Evolutionary conservation across 2,888 invertebrate species (phyloP).

Genomic region (Eupithecia subumbrata): DNA sequence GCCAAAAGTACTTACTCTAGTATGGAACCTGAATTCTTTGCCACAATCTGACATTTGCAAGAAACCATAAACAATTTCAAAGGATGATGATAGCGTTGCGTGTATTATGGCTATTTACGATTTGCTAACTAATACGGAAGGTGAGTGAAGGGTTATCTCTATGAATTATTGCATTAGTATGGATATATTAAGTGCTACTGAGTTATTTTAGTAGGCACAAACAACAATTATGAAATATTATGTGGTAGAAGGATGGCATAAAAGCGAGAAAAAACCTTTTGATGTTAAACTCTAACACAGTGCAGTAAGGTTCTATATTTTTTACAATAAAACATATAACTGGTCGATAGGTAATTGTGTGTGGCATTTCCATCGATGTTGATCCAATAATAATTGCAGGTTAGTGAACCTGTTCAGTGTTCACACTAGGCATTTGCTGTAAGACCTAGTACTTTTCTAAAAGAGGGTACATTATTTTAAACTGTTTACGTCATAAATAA

Average conservation of each 20-base stretch:
- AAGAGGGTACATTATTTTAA: background rate
- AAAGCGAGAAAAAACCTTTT: background rate
- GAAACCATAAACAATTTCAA: constrained; percentile 26
- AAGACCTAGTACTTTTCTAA: background rate
- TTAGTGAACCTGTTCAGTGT: constrained; percentile 30
- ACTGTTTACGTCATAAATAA: constrained; percentile 1
- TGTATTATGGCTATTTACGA: constrained; percentile 64
- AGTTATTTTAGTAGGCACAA: background rate
- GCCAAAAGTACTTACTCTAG: background rate
- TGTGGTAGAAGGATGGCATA: background rate
- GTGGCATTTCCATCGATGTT: constrained; percentile 60
- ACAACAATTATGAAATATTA: background rate
- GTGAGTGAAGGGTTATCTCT: constrained; percentile 63
- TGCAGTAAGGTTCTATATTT: constrained; percentile 19
- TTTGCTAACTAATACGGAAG: constrained; percentile 58
- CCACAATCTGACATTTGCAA: constrained; percentile 12
- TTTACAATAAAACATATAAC: constrained; percentile 45
- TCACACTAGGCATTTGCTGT: constrained; percentile 20
- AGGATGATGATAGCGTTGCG: constrained; percentile 53
- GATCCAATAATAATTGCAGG: constrained; percentile 58
- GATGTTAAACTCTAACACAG: constrained; percentile 26
- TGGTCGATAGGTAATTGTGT: constrained; percentile 61
- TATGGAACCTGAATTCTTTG: background rate
- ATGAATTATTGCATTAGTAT: constrained; percentile 63
- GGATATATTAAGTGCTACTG: constrained; percentile 49